Percentiles rank a stretch among this genome's conserved stretches.
Conservation (phyloP, 1,140 invertebrate genomes). For the Euglossa dilemma region DNA sequence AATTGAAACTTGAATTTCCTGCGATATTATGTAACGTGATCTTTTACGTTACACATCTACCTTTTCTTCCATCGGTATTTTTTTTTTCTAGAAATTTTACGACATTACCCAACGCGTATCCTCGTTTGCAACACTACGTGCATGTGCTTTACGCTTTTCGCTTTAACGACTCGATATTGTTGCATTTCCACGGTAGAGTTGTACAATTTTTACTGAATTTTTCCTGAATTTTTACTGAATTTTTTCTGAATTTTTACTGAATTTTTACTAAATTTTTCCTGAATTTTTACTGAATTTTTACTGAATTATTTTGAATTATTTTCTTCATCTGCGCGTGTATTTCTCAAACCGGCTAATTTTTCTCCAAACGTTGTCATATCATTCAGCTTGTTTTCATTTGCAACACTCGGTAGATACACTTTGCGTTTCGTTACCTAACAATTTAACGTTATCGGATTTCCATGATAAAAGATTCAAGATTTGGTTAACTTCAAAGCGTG, state of each 20-base stretch:
- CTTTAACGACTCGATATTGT: neutral
- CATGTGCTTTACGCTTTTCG: neutral
- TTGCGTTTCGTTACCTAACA: no score
- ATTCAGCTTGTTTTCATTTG: no score
- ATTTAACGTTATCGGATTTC: neutral
- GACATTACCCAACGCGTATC: constrained; percentile 1
- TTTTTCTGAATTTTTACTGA: no score
- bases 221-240: no score
- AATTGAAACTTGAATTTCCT: constrained; percentile 48
- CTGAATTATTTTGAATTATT: no score
- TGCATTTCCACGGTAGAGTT: neutral
- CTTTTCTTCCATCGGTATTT: neutral
- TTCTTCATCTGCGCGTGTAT: neutral
- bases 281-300: no score
- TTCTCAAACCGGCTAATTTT: neutral
- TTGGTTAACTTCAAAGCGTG: neutral
- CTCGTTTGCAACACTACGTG: neutral
- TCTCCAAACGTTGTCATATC: no score
- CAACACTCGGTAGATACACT: no score
- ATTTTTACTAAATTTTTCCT: no score
- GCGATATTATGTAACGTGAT: constrained; percentile 18
- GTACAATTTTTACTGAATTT: constrained; percentile 1
- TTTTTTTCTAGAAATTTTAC: neutral
- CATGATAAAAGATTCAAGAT: no score
- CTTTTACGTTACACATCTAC: neutral